phyloP scores from a whole-genome alignment of 1,140 invertebrate species.

The Yoshiicerus persimilis region DNA sequence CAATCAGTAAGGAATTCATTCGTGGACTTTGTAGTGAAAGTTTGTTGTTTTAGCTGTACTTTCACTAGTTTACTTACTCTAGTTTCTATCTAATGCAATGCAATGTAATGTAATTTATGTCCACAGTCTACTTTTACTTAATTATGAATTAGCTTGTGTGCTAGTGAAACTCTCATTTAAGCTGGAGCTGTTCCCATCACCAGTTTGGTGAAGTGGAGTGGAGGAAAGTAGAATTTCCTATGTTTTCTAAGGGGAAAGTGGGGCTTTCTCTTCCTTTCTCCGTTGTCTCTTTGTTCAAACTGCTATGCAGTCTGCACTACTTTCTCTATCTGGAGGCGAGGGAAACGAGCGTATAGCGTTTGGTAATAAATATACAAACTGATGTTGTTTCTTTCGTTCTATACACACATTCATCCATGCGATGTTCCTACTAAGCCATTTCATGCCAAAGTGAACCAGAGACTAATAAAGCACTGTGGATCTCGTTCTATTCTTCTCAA shows the following conservation, averaged over 20 bases:
- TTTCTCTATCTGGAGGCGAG: neutral
- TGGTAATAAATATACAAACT: neutral
- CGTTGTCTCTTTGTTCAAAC: neutral
- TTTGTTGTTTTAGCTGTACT: slow-evolving; percentile 14
- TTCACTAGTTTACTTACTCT: neutral
- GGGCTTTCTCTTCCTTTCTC: neutral
- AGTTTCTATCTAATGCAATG: neutral
- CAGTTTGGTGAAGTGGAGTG: neutral
- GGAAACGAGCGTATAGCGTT: neutral
- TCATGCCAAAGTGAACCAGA: neutral
- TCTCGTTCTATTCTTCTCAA: neutral
- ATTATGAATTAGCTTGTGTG: slow-evolving; percentile 14
- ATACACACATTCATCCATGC: neutral
- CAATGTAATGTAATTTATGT: slow-evolving; percentile 16
- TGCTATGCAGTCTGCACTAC: neutral
- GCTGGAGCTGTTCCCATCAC: neutral
- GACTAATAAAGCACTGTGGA: neutral
- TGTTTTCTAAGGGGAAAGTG: neutral
- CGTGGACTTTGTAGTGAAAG: neutral
- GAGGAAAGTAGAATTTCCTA: neutral
- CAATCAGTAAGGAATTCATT: neutral
- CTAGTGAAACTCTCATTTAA: neutral
- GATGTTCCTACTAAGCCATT: neutral
- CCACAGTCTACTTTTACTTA: slow-evolving; percentile 4
- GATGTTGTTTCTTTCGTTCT: neutral